These are phyloP conservation scores for Todiramphus chloris DNA, from an alignment of 2,113 vertebrate genomes.

Conservation along the genomic window DNA sequence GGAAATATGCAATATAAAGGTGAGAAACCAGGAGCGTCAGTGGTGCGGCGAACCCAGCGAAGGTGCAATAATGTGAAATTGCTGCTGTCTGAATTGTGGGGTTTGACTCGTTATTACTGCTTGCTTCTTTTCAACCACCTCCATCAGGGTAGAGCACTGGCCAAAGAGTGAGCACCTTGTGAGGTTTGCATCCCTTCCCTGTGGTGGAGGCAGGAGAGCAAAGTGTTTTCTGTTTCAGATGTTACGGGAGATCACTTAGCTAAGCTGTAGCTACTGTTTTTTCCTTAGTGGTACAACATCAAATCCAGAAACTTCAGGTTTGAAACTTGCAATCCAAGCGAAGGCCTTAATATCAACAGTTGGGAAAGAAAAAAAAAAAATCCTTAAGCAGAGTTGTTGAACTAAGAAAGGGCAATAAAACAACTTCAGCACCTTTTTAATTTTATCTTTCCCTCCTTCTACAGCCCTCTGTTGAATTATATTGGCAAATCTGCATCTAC, in stretches of 20 bases:
- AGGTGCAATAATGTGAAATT: background rate
- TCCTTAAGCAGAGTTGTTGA: rapidly evolving
- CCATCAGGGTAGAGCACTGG: background rate
- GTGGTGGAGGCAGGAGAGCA: background rate
- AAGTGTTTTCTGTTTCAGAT: background rate
- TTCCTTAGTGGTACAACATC: background rate
- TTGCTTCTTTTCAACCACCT: background rate
- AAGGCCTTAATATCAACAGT: slow-evolving; percentile 12
- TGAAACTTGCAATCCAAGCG: background rate
- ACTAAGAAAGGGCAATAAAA: background rate
- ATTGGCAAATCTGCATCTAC: background rate
- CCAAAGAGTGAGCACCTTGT: background rate
- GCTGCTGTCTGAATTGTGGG: background rate
- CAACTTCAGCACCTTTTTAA: background rate
- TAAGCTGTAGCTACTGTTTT: background rate
- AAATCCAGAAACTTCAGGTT: background rate
- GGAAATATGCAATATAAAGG: rapidly evolving
- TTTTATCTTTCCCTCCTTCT: background rate
- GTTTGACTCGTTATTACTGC: background rate
- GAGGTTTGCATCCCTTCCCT: background rate
- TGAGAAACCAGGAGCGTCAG: background rate
- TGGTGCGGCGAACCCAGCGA: background rate
- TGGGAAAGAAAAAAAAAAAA: background rate
- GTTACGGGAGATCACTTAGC: background rate
- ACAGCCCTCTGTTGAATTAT: background rate